Percentiles rank a stretch among this genome's conserved stretches.
Conservation (phyloP, 2,888 invertebrate species). For the Toxonevra muliebris region DNA sequence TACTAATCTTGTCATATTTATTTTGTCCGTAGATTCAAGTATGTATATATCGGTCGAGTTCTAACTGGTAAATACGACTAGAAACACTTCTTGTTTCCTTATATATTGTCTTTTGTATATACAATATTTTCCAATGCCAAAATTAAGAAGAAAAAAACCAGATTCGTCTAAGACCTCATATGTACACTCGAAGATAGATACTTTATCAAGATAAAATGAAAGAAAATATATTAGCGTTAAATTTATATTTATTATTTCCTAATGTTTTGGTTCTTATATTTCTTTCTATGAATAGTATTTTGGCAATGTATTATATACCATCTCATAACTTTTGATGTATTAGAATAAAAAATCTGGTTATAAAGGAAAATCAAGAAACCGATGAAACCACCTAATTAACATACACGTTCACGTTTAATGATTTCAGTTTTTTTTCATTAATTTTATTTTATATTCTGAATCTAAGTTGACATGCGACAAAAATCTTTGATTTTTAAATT, state of each 20-base stretch:
- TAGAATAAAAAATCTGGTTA: constrained; percentile 20
- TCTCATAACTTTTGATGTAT: constrained; percentile 15
- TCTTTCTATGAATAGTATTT: constrained; percentile 23
- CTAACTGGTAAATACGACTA: constrained; percentile 59
- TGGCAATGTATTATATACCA: not conserved
- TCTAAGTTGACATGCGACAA: constrained; percentile 14
- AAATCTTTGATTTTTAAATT: constrained; percentile 1
- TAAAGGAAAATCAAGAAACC: constrained; percentile 19
- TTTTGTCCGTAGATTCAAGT: constrained; percentile 29
- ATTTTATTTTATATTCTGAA: too few relatives aligned
- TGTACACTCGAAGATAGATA: too few relatives aligned
- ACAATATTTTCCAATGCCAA: constrained; percentile 40
- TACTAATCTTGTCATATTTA: constrained; percentile 58
- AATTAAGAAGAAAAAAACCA: constrained; percentile 39
- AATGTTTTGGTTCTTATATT: constrained; percentile 15
- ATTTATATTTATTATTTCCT: constrained; percentile 21
- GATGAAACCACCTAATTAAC: constrained; percentile 54
- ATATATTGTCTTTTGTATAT: constrained; percentile 54
- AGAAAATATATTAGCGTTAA: constrained; percentile 6
- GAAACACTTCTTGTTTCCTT: constrained; percentile 60
- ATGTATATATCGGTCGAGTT: constrained; percentile 54
- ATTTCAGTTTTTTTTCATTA: constrained; percentile 39
- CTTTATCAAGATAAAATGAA: too few relatives aligned
- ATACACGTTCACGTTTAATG: constrained; percentile 51
- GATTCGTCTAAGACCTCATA: constrained; percentile 31